Evolutionary conservation across 2,113 vertebrate species (phyloP).

Genomic region (Arothron firmamentum): DNA sequence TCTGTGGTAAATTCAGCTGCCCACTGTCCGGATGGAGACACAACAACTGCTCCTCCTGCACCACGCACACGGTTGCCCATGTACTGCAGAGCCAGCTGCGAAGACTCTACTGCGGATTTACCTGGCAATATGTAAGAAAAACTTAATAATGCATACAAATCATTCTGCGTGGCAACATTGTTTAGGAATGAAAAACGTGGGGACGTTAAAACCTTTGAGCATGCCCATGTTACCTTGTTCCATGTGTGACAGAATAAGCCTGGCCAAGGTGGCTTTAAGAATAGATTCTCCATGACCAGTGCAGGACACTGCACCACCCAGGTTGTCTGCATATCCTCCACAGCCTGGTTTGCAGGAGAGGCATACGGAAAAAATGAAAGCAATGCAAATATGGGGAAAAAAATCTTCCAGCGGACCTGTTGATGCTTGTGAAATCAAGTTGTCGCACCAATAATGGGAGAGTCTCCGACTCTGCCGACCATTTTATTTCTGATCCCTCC

Average conservation of each 20-base stretch:
- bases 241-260: constrained; percentile 65
- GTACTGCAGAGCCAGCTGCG: constrained; percentile 58
- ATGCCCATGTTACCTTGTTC: constrained; percentile 69
- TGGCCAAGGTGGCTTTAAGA: constrained; percentile 72
- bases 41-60: constrained; percentile 65
- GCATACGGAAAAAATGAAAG: not conserved
- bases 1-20: constrained; percentile 69
- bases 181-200: no score
- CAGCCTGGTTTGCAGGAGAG: constrained; percentile 49
- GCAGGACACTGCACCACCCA: constrained; percentile 65
- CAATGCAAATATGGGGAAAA: not conserved
- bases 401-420: no score
- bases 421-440: no score
- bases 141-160: not conserved
- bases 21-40: constrained; percentile 69
- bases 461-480: constrained; percentile 82
- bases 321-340: constrained; percentile 70
- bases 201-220: no score
- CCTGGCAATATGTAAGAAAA: constrained; percentile 33
- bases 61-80: constrained; percentile 71
- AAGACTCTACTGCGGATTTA: constrained; percentile 50
- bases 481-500: constrained; percentile 79
- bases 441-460: constrained; percentile 74
- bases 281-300: constrained; percentile 71
- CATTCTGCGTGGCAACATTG: not conserved